Percentiles rank a stretch among this genome's conserved stretches.
Evolutionary conservation across 2,888 invertebrate genomes (phyloP).

Genomic region (Rhorus exstirpatorius): DNA sequence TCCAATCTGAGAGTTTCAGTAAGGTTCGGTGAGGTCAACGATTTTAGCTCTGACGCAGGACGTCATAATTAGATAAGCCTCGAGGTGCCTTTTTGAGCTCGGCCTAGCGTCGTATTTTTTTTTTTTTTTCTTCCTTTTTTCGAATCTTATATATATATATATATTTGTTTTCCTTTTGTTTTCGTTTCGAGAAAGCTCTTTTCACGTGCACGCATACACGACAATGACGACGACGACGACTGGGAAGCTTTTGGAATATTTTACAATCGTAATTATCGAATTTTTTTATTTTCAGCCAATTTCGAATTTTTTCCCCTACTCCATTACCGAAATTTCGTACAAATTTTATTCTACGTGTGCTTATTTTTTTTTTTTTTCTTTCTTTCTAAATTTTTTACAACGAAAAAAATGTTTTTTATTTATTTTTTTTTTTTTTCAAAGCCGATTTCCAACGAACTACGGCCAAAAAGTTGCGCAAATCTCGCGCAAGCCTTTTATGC

Average conservation of each 20-base stretch:
- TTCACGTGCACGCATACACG: background rate
- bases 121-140: constrained; percentile 66
- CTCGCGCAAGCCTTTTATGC: constrained; percentile 11
- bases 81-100: constrained; percentile 82
- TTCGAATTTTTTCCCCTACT: background rate
- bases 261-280: constrained; percentile 8
- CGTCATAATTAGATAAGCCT: constrained; percentile 81
- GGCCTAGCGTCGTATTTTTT: constrained; percentile 76
- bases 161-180: constrained; percentile 33
- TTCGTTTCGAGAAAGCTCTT: constrained; percentile 30
- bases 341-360: constrained; percentile 34
- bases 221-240: constrained; percentile 47
- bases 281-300: background rate
- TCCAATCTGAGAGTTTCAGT: constrained; percentile 54
- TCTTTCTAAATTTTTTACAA: background rate
- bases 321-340: too few species aligned
- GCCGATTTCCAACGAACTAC: background rate
- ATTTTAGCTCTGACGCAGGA: constrained; percentile 83
- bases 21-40: constrained; percentile 56
- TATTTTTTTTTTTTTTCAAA: too few species aligned
- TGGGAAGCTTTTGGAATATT: constrained; percentile 18
- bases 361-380: background rate
- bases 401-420: constrained; percentile 7
- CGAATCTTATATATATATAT: constrained; percentile 39
- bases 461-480: too few species aligned